Base-by-base conservation (phyloP, 2,888 invertebrate species). In the Spicauda simplicius region DNA sequence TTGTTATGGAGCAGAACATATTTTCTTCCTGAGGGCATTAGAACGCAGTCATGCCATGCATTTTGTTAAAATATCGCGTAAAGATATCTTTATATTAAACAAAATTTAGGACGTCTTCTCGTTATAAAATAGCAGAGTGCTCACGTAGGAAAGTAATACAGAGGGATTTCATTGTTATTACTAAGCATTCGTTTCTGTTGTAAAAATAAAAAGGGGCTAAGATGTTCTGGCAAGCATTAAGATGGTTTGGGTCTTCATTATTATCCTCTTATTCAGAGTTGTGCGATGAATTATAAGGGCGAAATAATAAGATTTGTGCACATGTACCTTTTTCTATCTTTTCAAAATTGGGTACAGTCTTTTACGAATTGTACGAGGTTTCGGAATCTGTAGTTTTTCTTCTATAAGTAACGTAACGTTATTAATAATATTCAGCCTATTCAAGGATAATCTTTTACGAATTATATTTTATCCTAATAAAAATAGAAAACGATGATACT, bases 111-210 rank as follows among this genome's bases (percentile, higher is more conserved):
- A 55, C 30, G 16, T 14, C 25, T 30, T 14, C 20, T 30, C 30
- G 25, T 55, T 55, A 12, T 55, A 30, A 55, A 55, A 55, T 50
- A 50, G 30, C 55, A 59, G 65, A 55, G 69, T 67, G 64, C 48
- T 64, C 67, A 64, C 70, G 67, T 63, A 70, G 57, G 64, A 67
- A 70, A 69, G 67, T 69, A 70, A 70, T 69, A 70, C 64, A 70
- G 50, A n/a, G 62, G 69, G 60, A 72, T 67, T 69, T 69, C 64
- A 69, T 70, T 69, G 71, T 72, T 70, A 70, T 63, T 45, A 58
- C 64, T 54, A 69, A 64, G 60, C 69, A 70, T 25, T 70, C 63
- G 61, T 67, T 64, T 59, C 52, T 56, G 57, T 63, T 53, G 67
- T 59, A 41, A 70, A 62, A 70, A 68, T 33, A 37, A 45, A 66